Evolutionary conservation across 2,888 invertebrate species (phyloP).

Genomic region (Heteromurus nitidus): DNA sequence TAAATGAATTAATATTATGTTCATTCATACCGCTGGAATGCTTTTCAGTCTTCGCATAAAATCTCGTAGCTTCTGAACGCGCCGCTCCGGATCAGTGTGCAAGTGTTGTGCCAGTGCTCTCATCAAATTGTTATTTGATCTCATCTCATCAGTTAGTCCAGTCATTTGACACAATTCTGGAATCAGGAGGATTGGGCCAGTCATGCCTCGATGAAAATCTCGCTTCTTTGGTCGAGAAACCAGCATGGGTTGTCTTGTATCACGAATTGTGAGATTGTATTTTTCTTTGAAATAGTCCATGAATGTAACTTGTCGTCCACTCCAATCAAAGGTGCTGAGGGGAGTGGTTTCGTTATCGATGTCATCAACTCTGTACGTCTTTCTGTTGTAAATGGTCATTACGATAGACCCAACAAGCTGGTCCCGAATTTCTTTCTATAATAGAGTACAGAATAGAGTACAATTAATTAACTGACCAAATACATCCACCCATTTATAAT

Average conservation of each 20-base stretch:
- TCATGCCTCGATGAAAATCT: slow-evolving; percentile 70
- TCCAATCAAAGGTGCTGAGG: slow-evolving; percentile 25
- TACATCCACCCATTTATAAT: too few relatives aligned
- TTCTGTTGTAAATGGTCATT: slow-evolving; percentile 50
- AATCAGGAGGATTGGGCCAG: slow-evolving; percentile 79
- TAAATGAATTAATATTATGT: too few relatives aligned
- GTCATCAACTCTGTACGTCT: slow-evolving; percentile 51
- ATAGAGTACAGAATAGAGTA: too few relatives aligned
- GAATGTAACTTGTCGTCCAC: background rate
- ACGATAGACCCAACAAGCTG: slow-evolving; percentile 46
- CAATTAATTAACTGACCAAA: too few relatives aligned
- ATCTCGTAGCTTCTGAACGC: slow-evolving; percentile 82
- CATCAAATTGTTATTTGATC: slow-evolving; percentile 89
- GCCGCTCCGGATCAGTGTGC: slow-evolving; percentile 86
- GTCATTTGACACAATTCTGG: slow-evolving; percentile 94
- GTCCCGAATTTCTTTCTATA: slow-evolving; percentile 33
- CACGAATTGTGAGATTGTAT: slow-evolving; percentile 44
- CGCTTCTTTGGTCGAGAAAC: slow-evolving; percentile 70
- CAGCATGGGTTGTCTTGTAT: slow-evolving; percentile 66
- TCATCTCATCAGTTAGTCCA: slow-evolving; percentile 89
- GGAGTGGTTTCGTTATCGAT: slow-evolving; percentile 38
- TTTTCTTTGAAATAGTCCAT: slow-evolving; percentile 72
- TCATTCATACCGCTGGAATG: slow-evolving; percentile 65
- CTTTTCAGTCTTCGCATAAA: slow-evolving; percentile 75
- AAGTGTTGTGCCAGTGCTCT: slow-evolving; percentile 88